Base-by-base conservation (phyloP, 2,888 invertebrate genomes). In the Masnerella sp. region DNA sequence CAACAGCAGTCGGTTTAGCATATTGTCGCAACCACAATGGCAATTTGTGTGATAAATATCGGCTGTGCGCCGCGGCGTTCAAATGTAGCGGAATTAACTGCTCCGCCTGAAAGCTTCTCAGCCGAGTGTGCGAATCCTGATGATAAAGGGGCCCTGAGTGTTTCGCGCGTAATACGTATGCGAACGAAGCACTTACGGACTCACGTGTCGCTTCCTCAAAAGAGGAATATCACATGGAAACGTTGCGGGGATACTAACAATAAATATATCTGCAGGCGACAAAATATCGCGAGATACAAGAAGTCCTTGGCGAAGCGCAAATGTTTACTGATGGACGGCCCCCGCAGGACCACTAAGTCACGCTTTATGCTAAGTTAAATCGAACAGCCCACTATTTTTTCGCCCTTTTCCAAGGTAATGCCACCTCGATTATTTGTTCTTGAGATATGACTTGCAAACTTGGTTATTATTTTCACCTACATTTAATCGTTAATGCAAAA, bases 261-360 rank as follows among this genome's bases (percentile, higher is more conserved):
- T 85, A 86, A 86, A 86, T 85, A 85, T 84, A 79, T 78, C 76
- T 52, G 51, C 59, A 77, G 79, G 82, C 83, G 87, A 87, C 87
- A 87, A 87, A 87, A 83, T 87, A 86, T 86, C 84, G 81, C 79
- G 77, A 83, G 83, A 82, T 82, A 80, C 81, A 80, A 82, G 83
- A 82, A 80, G 82, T 76, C 78, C 77, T 78, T 68, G 58, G 49
- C 28, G 76, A 72, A 78, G 64, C 34, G 58, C 32, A 45, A 54
- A 36, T 14, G 58, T 42, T 59, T 32, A 70, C 75, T 85, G 84
- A 87, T 81, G 82, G 78, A 87, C 83, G 86, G 79, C 85, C 85
- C 87, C 87, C 87, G 62, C 77, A 86, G 87, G 87, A 84, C 80
- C 80, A 85, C 84, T 87, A 87, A 87, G 87, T 87, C 86, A 87